A percentile compares a stretch with the other conserved stretches of the same genome.
These are phyloP conservation scores for Tachina grossa DNA, from an alignment of 2,888 invertebrate genomes.

Conservation along the genomic window DNA sequence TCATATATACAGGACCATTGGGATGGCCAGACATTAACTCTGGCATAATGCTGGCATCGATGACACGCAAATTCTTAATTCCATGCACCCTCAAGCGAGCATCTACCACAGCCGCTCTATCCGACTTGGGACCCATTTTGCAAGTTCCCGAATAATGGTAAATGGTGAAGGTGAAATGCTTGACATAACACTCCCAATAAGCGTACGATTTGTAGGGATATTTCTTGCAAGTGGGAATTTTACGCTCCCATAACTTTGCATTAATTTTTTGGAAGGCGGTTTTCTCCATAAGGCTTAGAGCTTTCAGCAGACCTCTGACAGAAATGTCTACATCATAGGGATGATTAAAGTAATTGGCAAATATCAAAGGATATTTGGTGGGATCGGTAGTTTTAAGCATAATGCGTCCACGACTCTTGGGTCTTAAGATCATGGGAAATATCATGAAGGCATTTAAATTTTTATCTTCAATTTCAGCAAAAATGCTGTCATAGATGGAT, in stretches of 20 bases:
- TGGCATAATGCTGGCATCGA: conserved; percentile 85
- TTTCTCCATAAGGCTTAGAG: conserved; percentile 83
- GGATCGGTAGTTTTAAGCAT: conserved; percentile 87
- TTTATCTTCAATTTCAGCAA: conserved; percentile 81
- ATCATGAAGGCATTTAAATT: conserved; percentile 84
- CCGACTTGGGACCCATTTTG: conserved; percentile 86
- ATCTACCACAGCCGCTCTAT: conserved; percentile 86
- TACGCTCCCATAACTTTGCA: conserved; percentile 84
- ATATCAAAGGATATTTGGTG: conserved; percentile 86
- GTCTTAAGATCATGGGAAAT: conserved; percentile 86
- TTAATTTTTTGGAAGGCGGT: conserved; percentile 84
- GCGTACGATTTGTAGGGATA: conserved; percentile 83
- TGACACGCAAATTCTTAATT: conserved; percentile 83
- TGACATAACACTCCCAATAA: conserved; percentile 87
- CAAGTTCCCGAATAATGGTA: conserved; percentile 87
- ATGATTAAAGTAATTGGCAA: conserved; percentile 87
- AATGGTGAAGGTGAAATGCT: conserved; percentile 85
- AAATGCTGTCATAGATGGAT: conserved; percentile 83
- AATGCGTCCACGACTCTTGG: conserved; percentile 87
- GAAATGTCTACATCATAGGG: conserved; percentile 86
- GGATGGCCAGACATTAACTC: conserved; percentile 84
- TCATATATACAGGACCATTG: conserved; percentile 85
- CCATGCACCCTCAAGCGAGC: conserved; percentile 84
- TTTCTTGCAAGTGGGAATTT: conserved; percentile 86
- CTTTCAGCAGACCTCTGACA: conserved; percentile 85